A percentile compares a stretch with the other conserved stretches of the same genome.
Conservation (phyloP, 2,113 vertebrate genomes). For the Chionis minor region DNA sequence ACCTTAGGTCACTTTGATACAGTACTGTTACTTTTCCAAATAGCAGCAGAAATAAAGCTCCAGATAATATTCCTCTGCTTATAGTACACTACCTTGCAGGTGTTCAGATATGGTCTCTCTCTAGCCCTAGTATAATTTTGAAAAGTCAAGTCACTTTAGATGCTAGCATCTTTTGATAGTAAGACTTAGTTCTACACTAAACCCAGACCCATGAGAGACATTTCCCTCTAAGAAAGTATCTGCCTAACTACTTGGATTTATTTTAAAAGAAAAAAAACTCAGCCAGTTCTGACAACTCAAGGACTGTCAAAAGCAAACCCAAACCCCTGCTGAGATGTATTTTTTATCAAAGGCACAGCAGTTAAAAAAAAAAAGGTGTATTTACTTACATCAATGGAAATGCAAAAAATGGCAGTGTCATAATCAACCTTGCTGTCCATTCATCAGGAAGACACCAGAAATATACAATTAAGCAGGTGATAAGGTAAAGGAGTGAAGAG, state of each 20-base stretch:
- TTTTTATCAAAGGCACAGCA: not conserved
- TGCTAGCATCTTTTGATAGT: not conserved
- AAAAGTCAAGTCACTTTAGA: not conserved
- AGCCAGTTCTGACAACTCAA: slow-evolving; percentile 22
- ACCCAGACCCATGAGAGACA: not conserved
- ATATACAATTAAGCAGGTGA: slow-evolving; percentile 87
- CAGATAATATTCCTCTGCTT: not conserved
- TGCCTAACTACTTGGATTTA: not conserved
- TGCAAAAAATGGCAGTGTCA: slow-evolving; percentile 88
- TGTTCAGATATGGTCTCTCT: not conserved
- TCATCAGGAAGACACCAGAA: slow-evolving; percentile 93
- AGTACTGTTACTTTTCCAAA: not conserved
- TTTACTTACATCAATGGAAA: slow-evolving; percentile 95
- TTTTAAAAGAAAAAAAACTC: not conserved
- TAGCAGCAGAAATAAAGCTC: not conserved
- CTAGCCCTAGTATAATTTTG: not conserved
- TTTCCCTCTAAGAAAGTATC: not conserved
- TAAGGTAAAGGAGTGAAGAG: slow-evolving; percentile 86
- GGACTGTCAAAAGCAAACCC: not conserved
- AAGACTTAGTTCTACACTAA: not conserved
- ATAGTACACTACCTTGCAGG: not conserved
- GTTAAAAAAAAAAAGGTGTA: not conserved
- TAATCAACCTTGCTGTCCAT: slow-evolving; percentile 83
- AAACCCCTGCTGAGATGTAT: not conserved
- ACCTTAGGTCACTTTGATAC: not conserved